Evolutionary conservation across 2,888 invertebrate genomes (phyloP), one percentile per base, ranked within the genome.

Genomic region (Drosophila monieri): DNA sequence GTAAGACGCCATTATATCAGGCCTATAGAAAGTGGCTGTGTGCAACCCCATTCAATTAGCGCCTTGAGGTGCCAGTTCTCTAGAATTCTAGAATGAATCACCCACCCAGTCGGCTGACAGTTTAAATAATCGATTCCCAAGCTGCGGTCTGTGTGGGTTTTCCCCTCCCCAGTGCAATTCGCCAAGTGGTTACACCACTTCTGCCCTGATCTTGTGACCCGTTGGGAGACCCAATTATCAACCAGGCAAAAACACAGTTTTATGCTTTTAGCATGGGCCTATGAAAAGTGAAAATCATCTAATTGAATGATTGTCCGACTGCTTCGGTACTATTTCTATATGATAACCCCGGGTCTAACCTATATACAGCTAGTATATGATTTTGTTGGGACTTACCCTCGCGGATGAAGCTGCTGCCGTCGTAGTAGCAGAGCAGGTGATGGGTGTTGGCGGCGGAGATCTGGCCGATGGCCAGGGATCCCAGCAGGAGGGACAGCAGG

Each of bases 351-450:
- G 14, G 32, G 48, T 12, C 51, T 64, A 53, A 64, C 68, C 68
- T 37, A 30, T 21, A 2, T 18, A 39, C 12, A 8, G 21, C 32
- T n/a, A 6, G n/a, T 35, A n/a, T 35, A 35, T 35, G 32, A 23
- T 15, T 18, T 10, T n/a, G 21, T 1, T 10, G 12, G 37, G 43
- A 66, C 88, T 90, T 85, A 91, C 91, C 91, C 88, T 90, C 90
- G 32, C 91, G 88, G 6, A 77, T 76, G 51, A 80, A 89, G 67
- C 91, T 90, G 58, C 56, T 70, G 54, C 91, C 89, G 73, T 91
- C 90, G 64, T 91, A 91, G 59, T 89, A 89, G 64, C 91, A 91
- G 6, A 90, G 60, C 59, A 89, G 48, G 59, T 89, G 85, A 4
- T 83, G 56, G 8, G 62, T 69, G 41, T 78, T 76, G 15, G 60